Evolutionary conservation across 1,140 invertebrate species (phyloP).

Genomic region (Solenopsis fugax): DNA sequence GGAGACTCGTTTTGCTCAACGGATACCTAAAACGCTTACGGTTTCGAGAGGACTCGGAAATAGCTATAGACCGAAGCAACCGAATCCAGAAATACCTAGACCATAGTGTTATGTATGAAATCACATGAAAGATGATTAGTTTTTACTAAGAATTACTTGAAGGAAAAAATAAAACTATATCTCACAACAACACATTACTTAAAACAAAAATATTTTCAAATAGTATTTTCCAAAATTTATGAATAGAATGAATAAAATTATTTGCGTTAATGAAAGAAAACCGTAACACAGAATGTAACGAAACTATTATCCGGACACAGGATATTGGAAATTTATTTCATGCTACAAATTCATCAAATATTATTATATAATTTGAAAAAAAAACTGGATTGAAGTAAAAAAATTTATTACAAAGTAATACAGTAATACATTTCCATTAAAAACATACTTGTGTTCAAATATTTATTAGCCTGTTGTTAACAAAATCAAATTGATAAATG

Average conservation of each 20-base stretch:
- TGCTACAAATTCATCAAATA: too few relatives aligned
- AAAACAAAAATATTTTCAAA: background rate
- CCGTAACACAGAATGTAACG: background rate
- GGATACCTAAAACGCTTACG: conserved; percentile 76
- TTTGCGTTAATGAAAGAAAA: background rate
- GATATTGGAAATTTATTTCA: too few relatives aligned
- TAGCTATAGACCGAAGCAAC: conserved; percentile 75
- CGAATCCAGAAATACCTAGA: conserved; percentile 73
- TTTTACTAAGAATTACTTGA: background rate
- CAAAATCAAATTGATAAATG: too few relatives aligned
- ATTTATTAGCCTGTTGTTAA: too few relatives aligned
- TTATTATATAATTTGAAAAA: too few relatives aligned
- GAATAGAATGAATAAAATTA: background rate
- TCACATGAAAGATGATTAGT: conserved; percentile 1
- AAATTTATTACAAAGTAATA: too few relatives aligned
- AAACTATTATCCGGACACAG: too few relatives aligned
- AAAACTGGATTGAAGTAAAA: too few relatives aligned
- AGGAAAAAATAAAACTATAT: background rate
- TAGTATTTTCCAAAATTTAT: background rate
- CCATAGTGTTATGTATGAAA: conserved; percentile 65
- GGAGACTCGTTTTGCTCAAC: conserved; percentile 72
- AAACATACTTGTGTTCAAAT: too few relatives aligned
- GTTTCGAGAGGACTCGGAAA: conserved; percentile 79
- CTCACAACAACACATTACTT: background rate
- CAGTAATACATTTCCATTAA: too few relatives aligned